These are phyloP conservation scores for Neosilurus mollespiculum DNA, from an alignment of 2,797 vertebrate species.

Conservation along the genomic window DNA sequence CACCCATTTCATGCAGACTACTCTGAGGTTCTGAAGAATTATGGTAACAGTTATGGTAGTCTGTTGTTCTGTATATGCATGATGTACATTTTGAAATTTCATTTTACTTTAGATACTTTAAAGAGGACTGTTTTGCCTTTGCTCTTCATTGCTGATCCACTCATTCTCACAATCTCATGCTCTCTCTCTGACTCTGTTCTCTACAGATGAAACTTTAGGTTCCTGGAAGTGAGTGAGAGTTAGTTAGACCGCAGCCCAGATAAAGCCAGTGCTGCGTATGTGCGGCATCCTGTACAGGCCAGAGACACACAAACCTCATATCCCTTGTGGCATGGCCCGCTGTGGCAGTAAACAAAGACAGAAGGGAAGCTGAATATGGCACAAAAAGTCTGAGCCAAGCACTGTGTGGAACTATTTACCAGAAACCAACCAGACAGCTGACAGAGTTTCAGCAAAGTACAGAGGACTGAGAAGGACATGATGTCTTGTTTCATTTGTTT, in stretches of 20 bases:
- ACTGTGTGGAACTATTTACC: slow-evolving; percentile 32
- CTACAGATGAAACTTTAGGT: slow-evolving; percentile 77
- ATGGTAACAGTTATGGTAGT: background rate
- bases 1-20: background rate
- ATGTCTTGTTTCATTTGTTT: background rate
- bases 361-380: slow-evolving; percentile 37
- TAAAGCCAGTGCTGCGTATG: slow-evolving; percentile 67
- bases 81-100: background rate
- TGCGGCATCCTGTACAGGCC: slow-evolving; percentile 58
- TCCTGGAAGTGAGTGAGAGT: slow-evolving; percentile 81
- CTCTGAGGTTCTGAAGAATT: background rate
- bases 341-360: slow-evolving; percentile 50
- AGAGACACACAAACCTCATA: slow-evolving; percentile 63
- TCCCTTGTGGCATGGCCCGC: slow-evolving; percentile 52
- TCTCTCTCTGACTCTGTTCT: slow-evolving; percentile 46
- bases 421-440: slow-evolving; percentile 28
- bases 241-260: slow-evolving; percentile 75
- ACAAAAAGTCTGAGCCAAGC: slow-evolving; percentile 34
- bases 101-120: background rate
- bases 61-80: background rate
- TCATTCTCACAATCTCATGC: slow-evolving; percentile 39
- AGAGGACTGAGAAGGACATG: background rate
- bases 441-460: slow-evolving; percentile 19
- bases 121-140: background rate
- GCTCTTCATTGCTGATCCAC: slow-evolving; percentile 36